A percentile compares a stretch with the other conserved stretches of the same genome.
Conservation (phyloP, 2,888 invertebrate species). For the Drosophila buzzatii region DNA sequence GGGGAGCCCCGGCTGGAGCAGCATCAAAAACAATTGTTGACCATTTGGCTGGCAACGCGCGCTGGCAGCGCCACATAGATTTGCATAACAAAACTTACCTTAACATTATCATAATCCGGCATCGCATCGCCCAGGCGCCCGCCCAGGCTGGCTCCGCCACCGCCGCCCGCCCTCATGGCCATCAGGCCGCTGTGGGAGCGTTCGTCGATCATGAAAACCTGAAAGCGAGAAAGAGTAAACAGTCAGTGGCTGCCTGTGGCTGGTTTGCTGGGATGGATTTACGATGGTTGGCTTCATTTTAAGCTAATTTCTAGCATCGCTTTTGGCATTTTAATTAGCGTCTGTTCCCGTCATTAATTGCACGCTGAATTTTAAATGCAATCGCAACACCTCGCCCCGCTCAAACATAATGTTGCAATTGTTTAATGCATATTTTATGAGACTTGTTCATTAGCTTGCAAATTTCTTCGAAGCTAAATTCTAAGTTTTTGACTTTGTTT, state of each 20-base stretch:
- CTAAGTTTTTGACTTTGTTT: neutral
- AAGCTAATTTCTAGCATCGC: conserved; percentile 34
- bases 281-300: neutral
- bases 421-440: conserved; percentile 42
- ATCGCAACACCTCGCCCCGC: conserved; percentile 30
- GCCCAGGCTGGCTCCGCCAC: conserved; percentile 84
- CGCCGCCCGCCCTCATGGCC: conserved; percentile 86
- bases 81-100: conserved; percentile 85
- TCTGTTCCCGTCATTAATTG: conserved; percentile 33
- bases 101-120: conserved; percentile 90
- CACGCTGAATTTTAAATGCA: conserved; percentile 47
- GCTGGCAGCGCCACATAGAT: conserved; percentile 37
- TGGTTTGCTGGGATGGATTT: neutral
- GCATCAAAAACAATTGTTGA: conserved; percentile 49
- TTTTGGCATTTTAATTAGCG: conserved; percentile 47
- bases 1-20: conserved; percentile 12
- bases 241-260: neutral
- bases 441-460: neutral
- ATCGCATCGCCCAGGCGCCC: conserved; percentile 86
- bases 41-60: conserved; percentile 40
- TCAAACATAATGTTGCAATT: conserved; percentile 28
- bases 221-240: conserved; percentile 15
- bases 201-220: conserved; percentile 87
- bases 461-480: neutral
- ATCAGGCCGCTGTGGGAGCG: conserved; percentile 87